Conservation (phyloP, 2,113 vertebrate species). For the Ancistrus triradiatus region DNA sequence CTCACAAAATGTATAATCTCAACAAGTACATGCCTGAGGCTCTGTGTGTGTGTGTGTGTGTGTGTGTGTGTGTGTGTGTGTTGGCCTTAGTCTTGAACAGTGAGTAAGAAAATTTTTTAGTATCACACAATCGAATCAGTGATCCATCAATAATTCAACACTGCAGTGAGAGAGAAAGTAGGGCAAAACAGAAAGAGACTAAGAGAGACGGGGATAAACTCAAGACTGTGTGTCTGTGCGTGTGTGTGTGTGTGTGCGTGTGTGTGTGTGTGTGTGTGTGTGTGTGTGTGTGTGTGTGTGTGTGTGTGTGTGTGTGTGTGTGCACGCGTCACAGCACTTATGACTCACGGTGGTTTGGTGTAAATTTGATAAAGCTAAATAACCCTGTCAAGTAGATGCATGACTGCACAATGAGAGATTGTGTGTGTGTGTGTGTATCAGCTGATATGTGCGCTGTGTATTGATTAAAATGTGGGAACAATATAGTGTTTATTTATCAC, state of each 20-base stretch:
- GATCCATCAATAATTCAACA: conserved; percentile 29
- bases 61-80: conserved; percentile 1
- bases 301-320: conserved; percentile 8
- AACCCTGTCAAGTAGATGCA: conserved; percentile 3
- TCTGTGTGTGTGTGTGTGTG: conserved; percentile 10
- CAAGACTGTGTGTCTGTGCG: neutral
- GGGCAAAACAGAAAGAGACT: neutral
- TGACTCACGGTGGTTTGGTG: neutral
- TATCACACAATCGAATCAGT: conserved; percentile 17
- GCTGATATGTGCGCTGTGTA: neutral
- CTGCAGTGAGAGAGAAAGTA: neutral
- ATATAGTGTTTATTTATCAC: no score
- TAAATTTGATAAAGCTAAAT: conserved; percentile 11
- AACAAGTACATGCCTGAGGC: neutral
- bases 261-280: conserved; percentile 1
- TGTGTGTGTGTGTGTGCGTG: neutral
- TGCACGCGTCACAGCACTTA: neutral
- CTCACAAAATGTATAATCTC: no score
- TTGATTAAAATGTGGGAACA: no score
- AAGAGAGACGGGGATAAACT: neutral
- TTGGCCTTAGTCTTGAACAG: neutral
- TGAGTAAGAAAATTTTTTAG: conserved; percentile 1
- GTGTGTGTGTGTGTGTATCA: neutral
- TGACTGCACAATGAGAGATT: neutral
- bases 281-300: neutral